A percentile compares a stretch with the other conserved stretches of the same genome.
Conservation (phyloP, 2,113 vertebrate genomes). For the Diphyllodes magnificus region DNA sequence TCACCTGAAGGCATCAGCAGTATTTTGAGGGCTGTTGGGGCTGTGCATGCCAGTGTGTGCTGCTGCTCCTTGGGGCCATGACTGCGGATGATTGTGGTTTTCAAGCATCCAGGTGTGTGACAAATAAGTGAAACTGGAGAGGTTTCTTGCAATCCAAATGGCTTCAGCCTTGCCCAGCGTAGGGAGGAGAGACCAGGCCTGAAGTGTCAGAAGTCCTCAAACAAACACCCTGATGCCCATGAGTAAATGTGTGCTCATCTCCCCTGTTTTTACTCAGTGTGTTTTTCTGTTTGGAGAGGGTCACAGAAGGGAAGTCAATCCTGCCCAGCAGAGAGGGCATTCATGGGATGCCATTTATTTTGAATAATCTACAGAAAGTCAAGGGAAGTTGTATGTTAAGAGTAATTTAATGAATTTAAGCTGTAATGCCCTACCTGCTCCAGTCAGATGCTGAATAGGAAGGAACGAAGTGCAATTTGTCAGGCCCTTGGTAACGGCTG, state of each 20-base stretch:
- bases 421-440: conserved; percentile 18
- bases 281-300: not conserved
- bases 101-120: not conserved
- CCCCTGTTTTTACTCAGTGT: fast-evolving
- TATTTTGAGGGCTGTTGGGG: not conserved
- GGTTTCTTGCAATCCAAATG: not conserved
- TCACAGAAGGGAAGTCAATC: not conserved
- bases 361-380: conserved; percentile 2
- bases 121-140: not conserved
- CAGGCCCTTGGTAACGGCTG: conserved; percentile 17
- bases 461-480: not conserved
- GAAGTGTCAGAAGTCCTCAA: not conserved
- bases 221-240: fast-evolving
- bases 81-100: not conserved
- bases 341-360: not conserved
- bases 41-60: not conserved
- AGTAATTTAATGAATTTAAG: not conserved
- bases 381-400: conserved; percentile 2
- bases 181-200: not conserved
- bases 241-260: fast-evolving
- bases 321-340: not conserved
- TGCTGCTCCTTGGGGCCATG: not conserved
- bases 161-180: not conserved
- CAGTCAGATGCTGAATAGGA: not conserved
- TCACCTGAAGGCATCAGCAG: not conserved